Percentiles rank a stretch among this genome's conserved stretches.
phyloP scores from a whole-genome alignment of 2,888 invertebrate species.

The Luffia ferchaultella region DNA sequence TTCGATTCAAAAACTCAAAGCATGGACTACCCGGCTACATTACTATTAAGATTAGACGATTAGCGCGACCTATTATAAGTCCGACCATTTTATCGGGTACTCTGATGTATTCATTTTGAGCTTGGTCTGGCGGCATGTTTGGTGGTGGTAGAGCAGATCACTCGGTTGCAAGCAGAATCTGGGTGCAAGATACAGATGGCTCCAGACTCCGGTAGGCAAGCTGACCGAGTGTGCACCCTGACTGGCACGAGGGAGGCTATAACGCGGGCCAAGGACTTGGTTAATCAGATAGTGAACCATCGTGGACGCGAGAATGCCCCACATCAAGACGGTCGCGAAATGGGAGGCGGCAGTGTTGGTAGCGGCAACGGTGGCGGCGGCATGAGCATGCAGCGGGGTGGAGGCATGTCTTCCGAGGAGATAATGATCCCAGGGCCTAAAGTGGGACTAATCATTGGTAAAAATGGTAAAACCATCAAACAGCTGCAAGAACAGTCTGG shows the following conservation, averaged over 20 bases:
- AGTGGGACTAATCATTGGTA: conserved; percentile 97
- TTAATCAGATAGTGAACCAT: conserved; percentile 68
- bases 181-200: conserved; percentile 98
- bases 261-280: conserved; percentile 78
- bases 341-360: conserved; percentile 24
- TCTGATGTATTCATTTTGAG: conserved; percentile 84
- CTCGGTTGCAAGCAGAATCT: conserved; percentile 91
- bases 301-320: conserved; percentile 65
- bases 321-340: conserved; percentile 33
- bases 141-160: conserved; percentile 94
- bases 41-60: no score
- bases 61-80: no score
- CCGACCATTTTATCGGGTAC: conserved; percentile 97
- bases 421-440: conserved; percentile 97
- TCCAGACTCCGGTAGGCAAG: conserved; percentile 83
- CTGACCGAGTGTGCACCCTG: conserved; percentile 86
- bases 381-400: conserved; percentile 24
- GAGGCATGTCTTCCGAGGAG: conserved; percentile 69
- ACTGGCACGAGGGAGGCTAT: conserved; percentile 90
- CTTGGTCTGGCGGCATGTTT: conserved; percentile 39
- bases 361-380: conserved; percentile 30
- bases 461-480: conserved; percentile 98
- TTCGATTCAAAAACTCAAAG: no score
- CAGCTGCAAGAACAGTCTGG: conserved; percentile 94
- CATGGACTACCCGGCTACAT: no score